Base-by-base conservation (phyloP, 2,797 vertebrate species). In the Muscicapa comitata region DNA sequence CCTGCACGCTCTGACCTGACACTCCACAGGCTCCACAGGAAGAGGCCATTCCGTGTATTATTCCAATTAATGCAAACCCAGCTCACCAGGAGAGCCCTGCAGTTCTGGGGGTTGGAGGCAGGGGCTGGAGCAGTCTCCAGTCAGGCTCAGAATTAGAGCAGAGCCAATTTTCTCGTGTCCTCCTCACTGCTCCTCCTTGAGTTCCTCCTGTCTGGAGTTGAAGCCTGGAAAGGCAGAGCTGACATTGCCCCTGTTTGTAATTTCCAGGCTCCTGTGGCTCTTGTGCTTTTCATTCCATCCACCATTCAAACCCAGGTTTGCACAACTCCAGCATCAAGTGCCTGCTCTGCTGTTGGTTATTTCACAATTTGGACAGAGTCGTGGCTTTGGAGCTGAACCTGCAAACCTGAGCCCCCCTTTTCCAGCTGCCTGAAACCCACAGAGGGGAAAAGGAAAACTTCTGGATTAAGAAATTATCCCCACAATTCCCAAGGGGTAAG, bases 171-270 rank as follows among this genome's bases (percentile, higher is more conserved):
- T 74, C 45, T 91, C 1, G 2, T 0, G 0, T 45, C 16, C 1
- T 62, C 38, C 78, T 72, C 1, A 0, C 21, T 62, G 38, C 10
- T 61, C 23, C 45, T 28, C 0, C 68, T 89, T n/a, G 0, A 1
- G 47, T 29, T 54, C 24, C 54, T 45, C 38, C 57, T 53, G 38
- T 14, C 23, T 74, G 78, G 40, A n/a, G 71, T 6, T 29, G 9
- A 48, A 88, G 38, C 23, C 55, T 14, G 45, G 13, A 15, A 45
- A 86, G 42, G 48, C 78, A 92, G 50, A 77, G 47, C 61, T 78
- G 85, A 11, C 12, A 2, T 13, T 26, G 57, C 25, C 25, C 66
- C 51, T 53, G 20, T 15, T 35, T 53, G 75, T 43, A 28, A 1
- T 65, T 70, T 68, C 77, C 73, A 67, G 86, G 48, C 9, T 67